A percentile compares a stretch with the other conserved stretches of the same genome.
phyloP scores from a whole-genome alignment of 2,797 vertebrate species.

The Sebastes trivittatus region DNA sequence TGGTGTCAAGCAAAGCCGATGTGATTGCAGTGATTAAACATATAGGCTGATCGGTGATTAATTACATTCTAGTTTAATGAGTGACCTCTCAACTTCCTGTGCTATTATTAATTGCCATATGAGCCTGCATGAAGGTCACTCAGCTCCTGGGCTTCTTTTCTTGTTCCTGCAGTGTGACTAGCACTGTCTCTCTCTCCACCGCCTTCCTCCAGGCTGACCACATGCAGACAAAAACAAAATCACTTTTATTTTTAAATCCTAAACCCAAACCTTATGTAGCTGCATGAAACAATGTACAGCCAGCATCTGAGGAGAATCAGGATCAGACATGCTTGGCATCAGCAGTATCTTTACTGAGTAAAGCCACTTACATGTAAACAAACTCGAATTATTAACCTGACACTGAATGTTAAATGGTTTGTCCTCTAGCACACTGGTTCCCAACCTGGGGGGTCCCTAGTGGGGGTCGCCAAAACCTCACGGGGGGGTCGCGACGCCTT shows the following conservation, averaged over 20 bases:
- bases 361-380: background rate
- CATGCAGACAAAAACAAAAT: constrained; percentile 14
- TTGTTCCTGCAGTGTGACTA: constrained; percentile 11
- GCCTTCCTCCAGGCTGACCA: constrained; percentile 77
- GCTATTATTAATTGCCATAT: constrained; percentile 15
- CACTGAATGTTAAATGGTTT: background rate
- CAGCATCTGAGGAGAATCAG: background rate
- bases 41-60: background rate
- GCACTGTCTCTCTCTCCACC: constrained; percentile 23
- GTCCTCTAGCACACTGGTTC: too few species aligned
- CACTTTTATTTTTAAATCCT: background rate
- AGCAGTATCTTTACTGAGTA: background rate
- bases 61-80: background rate
- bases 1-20: background rate
- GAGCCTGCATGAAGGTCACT: background rate
- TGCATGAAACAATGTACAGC: background rate
- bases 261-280: background rate
- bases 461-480: too few species aligned
- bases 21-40: background rate
- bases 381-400: background rate
- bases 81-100: background rate
- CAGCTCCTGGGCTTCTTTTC: constrained; percentile 5
- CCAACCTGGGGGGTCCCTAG: too few species aligned
- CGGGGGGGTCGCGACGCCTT: too few species aligned
- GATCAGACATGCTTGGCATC: background rate